Base-by-base conservation (phyloP, 2,888 invertebrate species). In the Apamea anceps region DNA sequence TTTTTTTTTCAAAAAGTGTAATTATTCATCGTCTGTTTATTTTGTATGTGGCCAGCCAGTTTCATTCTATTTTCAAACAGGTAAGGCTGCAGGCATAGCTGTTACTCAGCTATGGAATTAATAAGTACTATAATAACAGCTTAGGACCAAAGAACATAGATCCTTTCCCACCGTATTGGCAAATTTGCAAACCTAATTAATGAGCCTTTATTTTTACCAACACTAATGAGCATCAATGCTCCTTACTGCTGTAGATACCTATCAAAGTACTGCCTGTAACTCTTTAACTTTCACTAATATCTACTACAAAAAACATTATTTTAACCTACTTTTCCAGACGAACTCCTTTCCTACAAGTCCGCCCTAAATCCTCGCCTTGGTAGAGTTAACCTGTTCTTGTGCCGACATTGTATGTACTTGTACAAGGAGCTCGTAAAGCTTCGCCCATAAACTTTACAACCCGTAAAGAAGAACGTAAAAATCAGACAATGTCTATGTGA, bases 361-460 rank as follows among this genome's bases (percentile, higher is more conserved):
- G 18, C 37, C 60, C 62, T 77, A 48, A 67, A 77, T 73, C 70
- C 57, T 48, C 51, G 15, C 42, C 12, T 37, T 37, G 54, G 37
- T 63, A 63, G n/a, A 54, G 42, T 75, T 73, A 87, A 85, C 85
- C 28, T 77, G 84, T 68, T 48, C 85, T 72, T 73, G 72, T 75
- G 45, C 60, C n/a, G n/a, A 87, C 87, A 85, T 37, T 66, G 72
- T 82, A 72, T 66, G 72, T 82, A 72, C 67, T 45, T 66, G 77
- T 71, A 68, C 68, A 42, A 73, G 57, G 54, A 71, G 37, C 65
- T 83, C 88, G 76, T 88, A 86, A 88, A 80, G 0, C 37, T 32
- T 73, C 32, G 77, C 60, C 79, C 87, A 77, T 90, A 88, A 90
- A 90, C 60, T 90, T 89, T 87, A 87, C 75, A 85, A 60, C 80